Base-by-base conservation (phyloP, 2,113 vertebrate species). In the Actinemys pallida region DNA sequence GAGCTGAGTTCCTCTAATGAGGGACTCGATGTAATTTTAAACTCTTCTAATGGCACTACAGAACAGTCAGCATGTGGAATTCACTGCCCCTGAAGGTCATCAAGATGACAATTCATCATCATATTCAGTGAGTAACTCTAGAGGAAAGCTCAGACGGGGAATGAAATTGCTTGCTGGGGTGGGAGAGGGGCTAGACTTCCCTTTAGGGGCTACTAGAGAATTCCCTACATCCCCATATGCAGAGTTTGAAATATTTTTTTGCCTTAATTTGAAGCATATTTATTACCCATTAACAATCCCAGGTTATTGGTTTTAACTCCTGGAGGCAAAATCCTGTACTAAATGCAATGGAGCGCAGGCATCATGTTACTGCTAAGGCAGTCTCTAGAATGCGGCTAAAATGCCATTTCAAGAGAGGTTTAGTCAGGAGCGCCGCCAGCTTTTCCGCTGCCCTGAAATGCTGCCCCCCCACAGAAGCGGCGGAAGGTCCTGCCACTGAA, bases 11-110 rank as follows among this genome's bases (percentile, higher is more conserved):
- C 6, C 83, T 75, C 89, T 0, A 0, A 72, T 52, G 75, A 50
- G 80, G 83, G 90, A 92, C 91, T 93, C 91, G 35, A 35, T 96
- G 96, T 97, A 95, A 97, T 83, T 3, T 6, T 88, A 96, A 95
- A 89, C 95, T 54, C 83, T 16, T 3, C 24, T 93, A 83, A 93
- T 92, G 95, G 95, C 79, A 81, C 72, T 91, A 0, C 1, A 95
- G 92, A 83, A 92, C 83, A 56, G 88, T 19, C 14, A 1, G 1
- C 84, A 91, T 39, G 91, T 84, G 91, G 86, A 0, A 4, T 25
- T 24, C 0, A 0, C 82, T 85, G 91, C 90, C 88, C 93, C 0
- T 80, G 90, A 52, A 78, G 75, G 75, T 78, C 75, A 47, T 47
- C 75, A 29, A 78, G 75, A 78, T 47, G 75, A 42, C 39, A 42